Evolutionary conservation across 2,888 invertebrate genomes (phyloP), one percentile per base, ranked within the genome.

Genomic region (Macaria notata): DNA sequence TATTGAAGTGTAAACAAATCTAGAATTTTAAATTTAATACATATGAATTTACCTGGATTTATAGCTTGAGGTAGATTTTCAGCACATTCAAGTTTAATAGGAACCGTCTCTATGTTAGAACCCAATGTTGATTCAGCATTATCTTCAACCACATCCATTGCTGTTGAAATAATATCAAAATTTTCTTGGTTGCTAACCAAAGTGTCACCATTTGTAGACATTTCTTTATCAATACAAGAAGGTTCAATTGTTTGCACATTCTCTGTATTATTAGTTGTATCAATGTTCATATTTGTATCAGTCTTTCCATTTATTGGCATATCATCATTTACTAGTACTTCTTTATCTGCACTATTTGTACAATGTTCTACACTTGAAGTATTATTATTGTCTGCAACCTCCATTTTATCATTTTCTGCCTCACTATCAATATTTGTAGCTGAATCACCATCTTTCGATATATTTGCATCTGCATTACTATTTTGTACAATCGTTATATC

Each of bases 111-210:
- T 19, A 19, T 19, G 19, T 19, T 19, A 19, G 1, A 19, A 19
- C 2, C 19, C 19, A 19, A 19, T 19, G 19, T 19, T 19, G 19
- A 19, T 19, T 46, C 36, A 3, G 39, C 31, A 46, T 52, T 41
- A 39, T 3, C 8, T 7, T 43, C 38, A 30, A 43, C 54, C 9
- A 51, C 3, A 4, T 49, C 31, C 54, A 49, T 47, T 33, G 3
- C 31, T 43, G 46, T 4, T 42, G 31, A 29, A 46, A 19, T 19
- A 19, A 19, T 19, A 19, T 19, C 19, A 19, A 19, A 33, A 9
- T 36, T 9, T 38, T 29, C n/a, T 31, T 45, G 30, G 3, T 9
- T 36, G 19, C 7, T 9, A 4, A 19, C 19, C 33, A 19, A 8
- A 36, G 7, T 36, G 4, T 36, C 33, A 4, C 3, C 7, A 6